These are phyloP conservation scores for Sesamia nonagrioides DNA, from an alignment of 1,140 invertebrate genomes.

Conservation along the genomic window DNA sequence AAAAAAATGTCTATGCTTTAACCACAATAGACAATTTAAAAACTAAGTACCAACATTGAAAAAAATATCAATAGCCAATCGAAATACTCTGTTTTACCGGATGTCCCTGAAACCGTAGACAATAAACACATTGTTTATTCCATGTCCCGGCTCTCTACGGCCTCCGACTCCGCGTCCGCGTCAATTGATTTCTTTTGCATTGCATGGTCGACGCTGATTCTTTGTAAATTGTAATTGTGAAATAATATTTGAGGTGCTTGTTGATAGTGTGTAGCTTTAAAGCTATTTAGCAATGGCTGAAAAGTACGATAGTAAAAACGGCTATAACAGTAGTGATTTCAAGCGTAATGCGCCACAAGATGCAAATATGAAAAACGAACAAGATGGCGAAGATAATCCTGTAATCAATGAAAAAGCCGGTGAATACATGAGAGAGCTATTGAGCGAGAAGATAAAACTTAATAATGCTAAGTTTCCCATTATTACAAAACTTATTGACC, in stretches of 20 bases:
- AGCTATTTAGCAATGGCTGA: slow-evolving; percentile 66
- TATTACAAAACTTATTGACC: slow-evolving; percentile 91
- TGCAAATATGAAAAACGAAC: slow-evolving; percentile 60
- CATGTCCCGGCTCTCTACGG: neutral
- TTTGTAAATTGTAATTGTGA: slow-evolving; percentile 5
- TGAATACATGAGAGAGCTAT: slow-evolving; percentile 92
- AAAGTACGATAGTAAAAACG: slow-evolving; percentile 79
- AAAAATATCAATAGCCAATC: no score
- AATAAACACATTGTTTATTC: no score
- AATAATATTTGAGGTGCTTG: neutral
- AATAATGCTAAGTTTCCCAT: slow-evolving; percentile 91
- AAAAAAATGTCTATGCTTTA: no score
- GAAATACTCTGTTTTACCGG: no score
- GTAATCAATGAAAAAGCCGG: slow-evolving; percentile 90
- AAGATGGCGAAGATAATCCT: slow-evolving; percentile 87
- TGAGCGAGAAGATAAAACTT: slow-evolving; percentile 92
- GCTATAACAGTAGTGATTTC: slow-evolving; percentile 88
- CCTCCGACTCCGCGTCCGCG: neutral
- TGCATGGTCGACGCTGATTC: neutral
- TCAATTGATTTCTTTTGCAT: slow-evolving; percentile 4
- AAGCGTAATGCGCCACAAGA: slow-evolving; percentile 84
- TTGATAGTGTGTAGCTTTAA: neutral
- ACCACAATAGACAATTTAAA: no score
- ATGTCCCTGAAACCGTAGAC: no score
- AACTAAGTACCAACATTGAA: no score